phyloP scores from a whole-genome alignment of 2,113 vertebrate genomes.

The Todiramphus saurophagus region DNA sequence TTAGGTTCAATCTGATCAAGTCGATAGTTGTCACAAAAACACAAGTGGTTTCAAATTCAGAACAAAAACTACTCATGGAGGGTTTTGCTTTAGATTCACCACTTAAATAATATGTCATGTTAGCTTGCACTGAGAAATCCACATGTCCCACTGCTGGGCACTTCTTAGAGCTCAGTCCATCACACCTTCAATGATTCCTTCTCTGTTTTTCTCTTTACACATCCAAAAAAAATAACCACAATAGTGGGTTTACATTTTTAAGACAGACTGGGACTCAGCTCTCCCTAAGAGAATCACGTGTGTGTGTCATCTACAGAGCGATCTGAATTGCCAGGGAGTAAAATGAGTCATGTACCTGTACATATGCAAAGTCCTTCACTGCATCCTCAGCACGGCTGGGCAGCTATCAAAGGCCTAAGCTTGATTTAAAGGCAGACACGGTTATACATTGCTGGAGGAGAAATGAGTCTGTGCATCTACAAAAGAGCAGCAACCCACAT shows the following conservation, averaged over 20 bases:
- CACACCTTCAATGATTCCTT: neutral
- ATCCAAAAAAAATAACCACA: neutral
- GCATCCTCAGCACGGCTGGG: neutral
- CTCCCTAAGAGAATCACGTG: neutral
- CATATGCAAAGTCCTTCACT: neutral
- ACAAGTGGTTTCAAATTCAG: neutral
- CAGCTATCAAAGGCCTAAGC: neutral
- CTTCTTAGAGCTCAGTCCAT: neutral
- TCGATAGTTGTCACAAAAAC: neutral
- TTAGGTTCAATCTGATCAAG: neutral
- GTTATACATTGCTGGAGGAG: neutral
- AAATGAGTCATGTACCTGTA: neutral
- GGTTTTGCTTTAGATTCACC: neutral
- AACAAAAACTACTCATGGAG: neutral
- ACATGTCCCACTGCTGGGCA: neutral
- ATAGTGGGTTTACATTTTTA: neutral
- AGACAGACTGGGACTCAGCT: neutral
- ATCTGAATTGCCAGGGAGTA: neutral
- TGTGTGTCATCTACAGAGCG: neutral
- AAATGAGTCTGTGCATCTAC: neutral
- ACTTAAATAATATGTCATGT: neutral
- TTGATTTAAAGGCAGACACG: neutral
- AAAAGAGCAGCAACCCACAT: neutral
- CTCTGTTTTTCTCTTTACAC: neutral
- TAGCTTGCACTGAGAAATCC: neutral